These are phyloP conservation scores for Coregonus suidteri DNA, from an alignment of 2,797 vertebrate species.

Conservation along the genomic window DNA sequence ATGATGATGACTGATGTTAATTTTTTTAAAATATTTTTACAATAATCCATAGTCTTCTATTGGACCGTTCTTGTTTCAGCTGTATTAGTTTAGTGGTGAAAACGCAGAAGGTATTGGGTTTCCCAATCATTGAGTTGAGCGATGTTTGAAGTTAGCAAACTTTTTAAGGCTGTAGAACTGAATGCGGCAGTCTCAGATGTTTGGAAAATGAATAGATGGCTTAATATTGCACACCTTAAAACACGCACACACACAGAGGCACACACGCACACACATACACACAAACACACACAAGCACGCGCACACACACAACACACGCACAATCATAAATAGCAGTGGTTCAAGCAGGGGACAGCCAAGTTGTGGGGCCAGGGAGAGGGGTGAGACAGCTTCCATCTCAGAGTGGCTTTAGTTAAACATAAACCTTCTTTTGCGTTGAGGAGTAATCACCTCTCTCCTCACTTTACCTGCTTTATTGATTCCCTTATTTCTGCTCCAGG, in stretches of 20 bases:
- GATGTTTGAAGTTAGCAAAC: conserved; percentile 53
- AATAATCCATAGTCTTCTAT: not conserved
- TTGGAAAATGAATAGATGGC: conserved; percentile 56
- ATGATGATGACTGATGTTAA: not conserved
- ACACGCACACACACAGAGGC: not conserved
- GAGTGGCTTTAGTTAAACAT: conserved; percentile 31
- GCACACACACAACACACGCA: not conserved
- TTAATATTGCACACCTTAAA: not conserved
- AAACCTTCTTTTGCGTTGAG: conserved; percentile 46
- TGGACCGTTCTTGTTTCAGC: not conserved
- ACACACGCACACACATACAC: conserved; percentile 20
- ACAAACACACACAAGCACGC: no score
- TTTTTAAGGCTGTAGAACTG: conserved; percentile 43
- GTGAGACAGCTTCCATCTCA: no score
- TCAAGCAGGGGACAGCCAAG: no score
- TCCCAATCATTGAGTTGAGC: conserved; percentile 31
- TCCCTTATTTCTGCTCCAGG: conserved; percentile 30
- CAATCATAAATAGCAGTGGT: conserved; percentile 6
- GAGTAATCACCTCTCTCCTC: conserved; percentile 53
- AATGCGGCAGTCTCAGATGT: conserved; percentile 26
- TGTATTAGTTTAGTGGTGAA: not conserved
- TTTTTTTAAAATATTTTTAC: not conserved
- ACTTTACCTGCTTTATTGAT: conserved; percentile 43
- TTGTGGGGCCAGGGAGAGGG: no score
- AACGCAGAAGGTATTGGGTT: conserved; percentile 29